These are phyloP conservation scores for Alethe castanea DNA, from an alignment of 2,113 vertebrate genomes.

Conservation along the genomic window DNA sequence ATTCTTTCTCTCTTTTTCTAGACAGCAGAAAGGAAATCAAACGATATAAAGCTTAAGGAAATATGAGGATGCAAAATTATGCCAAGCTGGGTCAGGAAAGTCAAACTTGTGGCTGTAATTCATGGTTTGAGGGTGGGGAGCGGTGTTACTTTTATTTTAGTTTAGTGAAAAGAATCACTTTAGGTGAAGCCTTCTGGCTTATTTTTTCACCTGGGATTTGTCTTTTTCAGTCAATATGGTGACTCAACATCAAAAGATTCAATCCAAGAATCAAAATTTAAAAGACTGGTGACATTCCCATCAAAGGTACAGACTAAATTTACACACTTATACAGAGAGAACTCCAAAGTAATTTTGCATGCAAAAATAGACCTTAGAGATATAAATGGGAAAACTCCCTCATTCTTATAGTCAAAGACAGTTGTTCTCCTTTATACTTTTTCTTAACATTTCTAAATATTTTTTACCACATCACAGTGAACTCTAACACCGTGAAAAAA, in stretches of 20 bases:
- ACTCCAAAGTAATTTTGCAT: neutral
- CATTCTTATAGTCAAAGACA: neutral
- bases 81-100: neutral
- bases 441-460: neutral
- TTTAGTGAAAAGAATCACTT: neutral
- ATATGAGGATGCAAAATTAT: neutral
- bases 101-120: neutral
- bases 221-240: neutral
- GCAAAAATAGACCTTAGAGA: neutral
- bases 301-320: neutral
- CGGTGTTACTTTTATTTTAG: neutral
- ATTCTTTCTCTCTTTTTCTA: neutral
- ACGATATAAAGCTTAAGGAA: neutral
- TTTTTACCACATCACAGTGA: neutral
- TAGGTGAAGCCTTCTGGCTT: neutral
- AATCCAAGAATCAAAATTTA: neutral
- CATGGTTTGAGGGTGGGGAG: neutral
- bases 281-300: neutral
- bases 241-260: neutral
- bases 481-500: neutral
- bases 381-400: rapidly evolving
- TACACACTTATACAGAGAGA: neutral
- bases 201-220: neutral
- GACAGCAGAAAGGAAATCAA: neutral
- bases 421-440: neutral